Conservation (phyloP, 2,888 invertebrate species). For the Pterostichus niger region DNA sequence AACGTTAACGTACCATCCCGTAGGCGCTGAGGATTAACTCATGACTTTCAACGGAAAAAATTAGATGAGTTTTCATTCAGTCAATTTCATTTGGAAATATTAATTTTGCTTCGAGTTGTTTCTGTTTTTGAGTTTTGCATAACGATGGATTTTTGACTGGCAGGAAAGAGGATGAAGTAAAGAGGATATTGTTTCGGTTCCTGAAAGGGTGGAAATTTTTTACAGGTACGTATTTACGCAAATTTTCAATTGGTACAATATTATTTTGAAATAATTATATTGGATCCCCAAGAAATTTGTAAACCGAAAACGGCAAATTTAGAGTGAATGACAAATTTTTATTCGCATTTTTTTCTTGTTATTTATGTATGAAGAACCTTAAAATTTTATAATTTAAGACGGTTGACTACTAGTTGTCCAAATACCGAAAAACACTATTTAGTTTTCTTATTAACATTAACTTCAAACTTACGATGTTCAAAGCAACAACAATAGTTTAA, state of each 20-base stretch:
- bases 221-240: background rate
- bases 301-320: too few species aligned
- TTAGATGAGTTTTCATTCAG: conserved; percentile 56
- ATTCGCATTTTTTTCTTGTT: too few species aligned
- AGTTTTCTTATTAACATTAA: too few species aligned
- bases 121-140: conserved; percentile 55
- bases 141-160: conserved; percentile 43
- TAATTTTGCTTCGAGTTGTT: conserved; percentile 54
- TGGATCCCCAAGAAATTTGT: too few species aligned
- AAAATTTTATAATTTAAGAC: too few species aligned
- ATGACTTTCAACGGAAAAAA: conserved; percentile 47
- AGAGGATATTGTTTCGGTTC: conserved; percentile 34
- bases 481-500: too few species aligned
- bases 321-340: too few species aligned
- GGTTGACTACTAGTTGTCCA: too few species aligned
- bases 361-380: too few species aligned
- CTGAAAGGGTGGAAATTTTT: conserved; percentile 31
- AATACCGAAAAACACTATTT: too few species aligned
- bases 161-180: conserved; percentile 28
- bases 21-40: conserved; percentile 36
- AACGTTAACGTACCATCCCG: conserved; percentile 9
- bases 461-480: too few species aligned
- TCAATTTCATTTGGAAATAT: conserved; percentile 47
- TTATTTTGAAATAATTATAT: too few species aligned
- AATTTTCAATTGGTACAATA: background rate